These are phyloP conservation scores for Drosophila hamatofila DNA, from an alignment of 2,888 invertebrate genomes.

Conservation along the genomic window DNA sequence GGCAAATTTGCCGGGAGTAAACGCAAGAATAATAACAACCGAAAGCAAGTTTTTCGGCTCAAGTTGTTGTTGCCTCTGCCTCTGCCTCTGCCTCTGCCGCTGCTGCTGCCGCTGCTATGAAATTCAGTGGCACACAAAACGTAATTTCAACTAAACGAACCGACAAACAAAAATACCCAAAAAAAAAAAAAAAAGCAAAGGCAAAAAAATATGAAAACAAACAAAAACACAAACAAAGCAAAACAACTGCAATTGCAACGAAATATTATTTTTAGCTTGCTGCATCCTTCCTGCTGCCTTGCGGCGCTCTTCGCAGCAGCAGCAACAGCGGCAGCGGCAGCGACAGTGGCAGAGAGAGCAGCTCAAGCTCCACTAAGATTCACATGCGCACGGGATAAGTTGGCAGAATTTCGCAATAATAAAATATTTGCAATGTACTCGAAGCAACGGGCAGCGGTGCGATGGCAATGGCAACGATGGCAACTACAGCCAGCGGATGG, in stretches of 20 bases:
- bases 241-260: slow-evolving; percentile 69
- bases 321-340: not conserved
- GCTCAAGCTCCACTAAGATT: slow-evolving; percentile 39
- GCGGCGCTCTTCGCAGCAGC: slow-evolving; percentile 43
- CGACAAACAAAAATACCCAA: slow-evolving; percentile 69
- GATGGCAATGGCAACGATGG: slow-evolving; percentile 20
- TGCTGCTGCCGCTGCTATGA: slow-evolving; percentile 61
- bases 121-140: slow-evolving; percentile 81
- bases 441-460: slow-evolving; percentile 47
- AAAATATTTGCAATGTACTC: slow-evolving; percentile 82
- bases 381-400: slow-evolving; percentile 79
- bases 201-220: slow-evolving; percentile 36
- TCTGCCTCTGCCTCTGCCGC: slow-evolving; percentile 28
- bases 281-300: slow-evolving; percentile 76
- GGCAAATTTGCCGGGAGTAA: slow-evolving; percentile 80
- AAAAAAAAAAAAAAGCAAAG: slow-evolving; percentile 16
- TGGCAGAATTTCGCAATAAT: slow-evolving; percentile 82
- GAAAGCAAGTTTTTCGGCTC: slow-evolving; percentile 81
- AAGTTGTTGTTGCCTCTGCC: slow-evolving; percentile 54
- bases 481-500: slow-evolving; percentile 16
- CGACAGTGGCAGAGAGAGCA: slow-evolving; percentile 12
- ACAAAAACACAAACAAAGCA: slow-evolving; percentile 59
- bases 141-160: slow-evolving; percentile 82
- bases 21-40: slow-evolving; percentile 80
- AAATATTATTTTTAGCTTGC: slow-evolving; percentile 81